A percentile compares a stretch with the other conserved stretches of the same genome.
Conservation (phyloP, 2,113 vertebrate species). For the Platysteira castanea region DNA sequence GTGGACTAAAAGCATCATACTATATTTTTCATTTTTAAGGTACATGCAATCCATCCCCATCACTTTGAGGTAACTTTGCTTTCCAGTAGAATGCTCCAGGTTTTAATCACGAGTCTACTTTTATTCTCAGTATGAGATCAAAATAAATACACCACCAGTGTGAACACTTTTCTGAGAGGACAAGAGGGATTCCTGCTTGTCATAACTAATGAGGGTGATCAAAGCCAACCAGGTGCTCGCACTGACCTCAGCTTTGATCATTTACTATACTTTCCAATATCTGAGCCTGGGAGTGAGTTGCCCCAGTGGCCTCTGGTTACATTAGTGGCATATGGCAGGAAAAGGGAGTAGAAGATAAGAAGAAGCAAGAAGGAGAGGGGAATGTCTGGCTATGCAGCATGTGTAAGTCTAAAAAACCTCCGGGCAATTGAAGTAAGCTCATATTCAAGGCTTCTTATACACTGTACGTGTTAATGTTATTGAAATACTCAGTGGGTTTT, state of each 20-base stretch:
- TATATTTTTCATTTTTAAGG: conserved; percentile 16
- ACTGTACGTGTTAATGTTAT: not conserved
- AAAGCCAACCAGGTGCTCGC: conserved; percentile 39
- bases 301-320: conserved; percentile 23
- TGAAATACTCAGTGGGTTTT: not conserved
- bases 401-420: not conserved
- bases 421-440: not conserved
- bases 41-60: not conserved
- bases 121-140: conserved; percentile 19
- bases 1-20: not conserved
- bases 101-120: conserved; percentile 27
- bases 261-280: conserved; percentile 18
- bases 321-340: conserved; percentile 11
- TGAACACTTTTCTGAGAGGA: conserved; percentile 34
- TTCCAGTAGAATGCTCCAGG: conserved; percentile 7
- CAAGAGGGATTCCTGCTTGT: conserved; percentile 41
- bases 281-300: conserved; percentile 14
- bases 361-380: conserved; percentile 4
- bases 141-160: conserved; percentile 27
- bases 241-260: conserved; percentile 52
- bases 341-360: conserved; percentile 13
- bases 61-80: conserved; percentile 20
- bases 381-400: not conserved
- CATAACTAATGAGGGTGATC: conserved; percentile 50
- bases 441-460: not conserved